These are phyloP conservation scores for Drosophila ercepeae DNA, from an alignment of 1,140 invertebrate species.

Conservation along the genomic window DNA sequence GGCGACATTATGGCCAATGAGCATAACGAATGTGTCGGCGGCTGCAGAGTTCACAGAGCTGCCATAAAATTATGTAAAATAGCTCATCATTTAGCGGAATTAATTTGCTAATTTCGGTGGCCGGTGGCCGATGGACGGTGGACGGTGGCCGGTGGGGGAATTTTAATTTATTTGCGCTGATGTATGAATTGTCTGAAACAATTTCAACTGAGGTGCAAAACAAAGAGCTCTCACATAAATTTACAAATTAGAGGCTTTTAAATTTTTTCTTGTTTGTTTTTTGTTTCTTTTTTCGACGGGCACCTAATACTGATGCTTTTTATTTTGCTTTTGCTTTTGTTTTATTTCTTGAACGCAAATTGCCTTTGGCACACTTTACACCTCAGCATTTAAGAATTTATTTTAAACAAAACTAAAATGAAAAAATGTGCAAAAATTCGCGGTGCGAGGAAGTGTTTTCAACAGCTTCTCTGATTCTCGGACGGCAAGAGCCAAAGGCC, in stretches of 20 bases:
- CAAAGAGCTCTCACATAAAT: slow-evolving; percentile 60
- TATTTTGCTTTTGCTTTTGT: slow-evolving; percentile 25
- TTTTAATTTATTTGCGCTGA: slow-evolving; percentile 64
- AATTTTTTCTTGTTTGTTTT: slow-evolving; percentile 3
- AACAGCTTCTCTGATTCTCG: slow-evolving; percentile 39
- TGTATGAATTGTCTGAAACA: slow-evolving; percentile 42
- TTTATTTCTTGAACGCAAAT: slow-evolving; percentile 47
- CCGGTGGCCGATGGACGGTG: not conserved
- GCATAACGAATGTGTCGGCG: slow-evolving; percentile 54
- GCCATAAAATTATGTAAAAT: slow-evolving; percentile 77
- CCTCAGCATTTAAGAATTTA: slow-evolving; percentile 51
- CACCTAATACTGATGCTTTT: slow-evolving; percentile 22
- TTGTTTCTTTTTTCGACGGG: slow-evolving; percentile 18
- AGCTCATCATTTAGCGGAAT: slow-evolving; percentile 55
- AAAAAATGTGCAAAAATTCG: slow-evolving; percentile 39
- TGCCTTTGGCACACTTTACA: slow-evolving; percentile 76
- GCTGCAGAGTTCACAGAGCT: slow-evolving; percentile 60
- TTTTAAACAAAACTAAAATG: slow-evolving; percentile 56
- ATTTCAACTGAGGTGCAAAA: slow-evolving; percentile 47
- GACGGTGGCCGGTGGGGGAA: slow-evolving; percentile 34
- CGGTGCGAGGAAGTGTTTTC: slow-evolving; percentile 67
- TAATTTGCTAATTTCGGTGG: slow-evolving; percentile 62
- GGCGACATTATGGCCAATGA: slow-evolving; percentile 39
- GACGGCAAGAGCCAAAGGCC: slow-evolving; percentile 37
- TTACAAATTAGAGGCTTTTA: slow-evolving; percentile 71